Evolutionary conservation across 2,113 vertebrate species (phyloP).

Genomic region (Cavia porcellus): DNA sequence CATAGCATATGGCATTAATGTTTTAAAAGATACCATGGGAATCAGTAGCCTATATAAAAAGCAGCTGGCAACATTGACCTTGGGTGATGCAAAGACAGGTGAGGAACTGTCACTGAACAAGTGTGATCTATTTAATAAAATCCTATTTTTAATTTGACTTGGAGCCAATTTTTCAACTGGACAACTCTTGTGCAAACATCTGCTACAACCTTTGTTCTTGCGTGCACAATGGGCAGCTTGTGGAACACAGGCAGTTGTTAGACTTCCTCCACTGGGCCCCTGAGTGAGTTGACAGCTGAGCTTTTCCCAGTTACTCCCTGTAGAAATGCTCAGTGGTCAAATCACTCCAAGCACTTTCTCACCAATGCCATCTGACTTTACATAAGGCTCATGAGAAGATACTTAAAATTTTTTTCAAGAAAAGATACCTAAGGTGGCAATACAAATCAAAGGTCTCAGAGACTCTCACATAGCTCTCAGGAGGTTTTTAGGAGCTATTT

Average conservation of each 20-base stretch:
- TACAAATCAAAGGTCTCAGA: not conserved
- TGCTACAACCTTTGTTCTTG: conserved; percentile 59
- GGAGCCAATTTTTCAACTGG: conserved; percentile 51
- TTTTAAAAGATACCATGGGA: conserved; percentile 49
- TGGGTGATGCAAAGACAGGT: conserved; percentile 45
- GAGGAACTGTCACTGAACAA: conserved; percentile 48
- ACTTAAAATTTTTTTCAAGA: not conserved
- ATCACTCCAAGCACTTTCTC: not conserved
- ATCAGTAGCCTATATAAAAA: conserved; percentile 49
- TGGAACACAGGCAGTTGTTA: not conserved
- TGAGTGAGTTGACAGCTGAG: not conserved
- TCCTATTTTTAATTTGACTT: conserved; percentile 70
- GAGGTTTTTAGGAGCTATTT: not conserved
- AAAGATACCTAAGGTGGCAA: not conserved
- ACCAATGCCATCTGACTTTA: not conserved
- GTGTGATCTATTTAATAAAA: conserved; percentile 63
- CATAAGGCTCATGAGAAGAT: not conserved
- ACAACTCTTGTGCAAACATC: conserved; percentile 37
- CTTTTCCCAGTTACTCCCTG: not conserved
- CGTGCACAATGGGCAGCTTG: not conserved
- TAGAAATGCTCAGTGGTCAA: not conserved
- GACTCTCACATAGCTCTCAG: not conserved
- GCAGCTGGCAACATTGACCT: conserved; percentile 62
- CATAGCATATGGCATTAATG: conserved; percentile 48
- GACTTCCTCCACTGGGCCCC: not conserved